Base-by-base conservation (phyloP, 2,888 invertebrate genomes). In the Loripinus fragilis region DNA sequence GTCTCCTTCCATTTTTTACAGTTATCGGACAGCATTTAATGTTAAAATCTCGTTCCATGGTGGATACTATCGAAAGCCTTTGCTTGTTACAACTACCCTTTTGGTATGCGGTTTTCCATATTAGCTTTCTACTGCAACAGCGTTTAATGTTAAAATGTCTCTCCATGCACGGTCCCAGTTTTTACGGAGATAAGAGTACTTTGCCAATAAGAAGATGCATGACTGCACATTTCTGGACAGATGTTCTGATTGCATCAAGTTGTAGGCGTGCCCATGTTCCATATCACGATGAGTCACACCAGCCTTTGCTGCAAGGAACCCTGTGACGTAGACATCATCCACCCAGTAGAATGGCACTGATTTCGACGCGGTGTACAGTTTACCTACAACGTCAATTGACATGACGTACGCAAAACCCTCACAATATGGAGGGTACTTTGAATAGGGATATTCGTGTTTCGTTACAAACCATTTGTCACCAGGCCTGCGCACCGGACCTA, bases 291-390 rank as follows among this genome's bases (percentile, higher is more conserved):
- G 86, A 23, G 23, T 45, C 23, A 87, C 71, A 0, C 86, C 86
- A 17, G 78, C 69, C 55, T 82, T 76, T 15, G 83, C 68, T 1
- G 86, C 78, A 15, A 88, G 79, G 35, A 90, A 78, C 10, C 91
- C 91, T 0, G 90, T 90, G 5, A 91, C 83, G 69, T 85, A 90
- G 0, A 91, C 90, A 79, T 91, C 91, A 73, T 91, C 91, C 15
- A 91, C 83, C 90, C 90, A 90, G 77, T 83, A 89, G 60, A 78
- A 77, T 52, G 82, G 80, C 33, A 86, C 81, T 2, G 67, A 35
- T 35, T 66, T 67, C 15, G 90, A 85, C 2, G 83, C 78, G 3
- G 71, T 50, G 55, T 85, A 87, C 0, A 89, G 60, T 33, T 80
- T 80, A 23, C 48, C 41, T 0, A 71, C 60, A n/a, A 86, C 78